Base-by-base conservation (phyloP, 2,797 vertebrate species). In the Anas bahamensis region DNA sequence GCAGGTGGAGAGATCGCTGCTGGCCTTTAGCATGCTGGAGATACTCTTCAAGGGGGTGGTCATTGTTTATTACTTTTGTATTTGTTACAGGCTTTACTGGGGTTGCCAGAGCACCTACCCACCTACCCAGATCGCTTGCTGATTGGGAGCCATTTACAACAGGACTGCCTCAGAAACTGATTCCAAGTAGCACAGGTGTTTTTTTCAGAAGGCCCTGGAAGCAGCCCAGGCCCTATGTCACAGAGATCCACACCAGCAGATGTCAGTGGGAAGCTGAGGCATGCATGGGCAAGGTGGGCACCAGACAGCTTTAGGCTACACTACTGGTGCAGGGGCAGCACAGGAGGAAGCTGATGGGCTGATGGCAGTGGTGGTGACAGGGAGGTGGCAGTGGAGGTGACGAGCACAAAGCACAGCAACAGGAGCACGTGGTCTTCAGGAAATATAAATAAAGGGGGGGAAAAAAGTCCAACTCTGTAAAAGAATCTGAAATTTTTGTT, bases 391-490 rank as follows among this genome's bases (percentile, higher is more conserved):
- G 16, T 5, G 39, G 12, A 57, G 50, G 17, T 13, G 29, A 29
- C 18, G 4, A 22, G 10, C 31, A 37, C 4, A 13, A 3, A 63
- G 44, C 41, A 41, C 4, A 9, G 52, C 9, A 17, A 46, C 7
- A 37, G 15, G 15, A 60, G 11, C 44, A 41, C 0, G 0, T 33
- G 46, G 17, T 10, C 26, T 37, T 46, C 16, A 33, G 17, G n/a
- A 44, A 66, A 55, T 8, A 39, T 26, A 16, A 33, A 31, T 13
- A 48, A 71, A 56, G 11, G 6, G 4, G 9, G 10, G 11, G 83
- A 86, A 31, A 42, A 44, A 44, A 44, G 42, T 44, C 42, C 50
- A 79, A 8, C 18, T 75, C 39, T 68, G 44, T 3, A 13, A 15
- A 82, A 50, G 13, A 61, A 14, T 6, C 6, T 18, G 26, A 61